Evolutionary conservation across 2,113 vertebrate species (phyloP).

Genomic region (Falco punctatus): DNA sequence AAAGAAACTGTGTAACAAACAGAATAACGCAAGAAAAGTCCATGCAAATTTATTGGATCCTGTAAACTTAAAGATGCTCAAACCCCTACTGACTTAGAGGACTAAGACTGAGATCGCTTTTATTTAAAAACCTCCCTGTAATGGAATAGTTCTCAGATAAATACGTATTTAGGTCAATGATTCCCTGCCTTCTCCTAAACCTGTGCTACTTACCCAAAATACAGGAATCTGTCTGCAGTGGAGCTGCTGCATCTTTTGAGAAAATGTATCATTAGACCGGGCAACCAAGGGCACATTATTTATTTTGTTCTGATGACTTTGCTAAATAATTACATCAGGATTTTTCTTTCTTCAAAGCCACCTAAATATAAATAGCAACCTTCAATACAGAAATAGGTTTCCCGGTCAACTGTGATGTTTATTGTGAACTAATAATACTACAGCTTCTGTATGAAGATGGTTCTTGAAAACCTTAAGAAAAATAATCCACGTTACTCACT

Average conservation of each 20-base stretch:
- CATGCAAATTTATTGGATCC: neutral
- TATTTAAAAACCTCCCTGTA: neutral
- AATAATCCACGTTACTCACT: rapidly evolving
- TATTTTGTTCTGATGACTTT: neutral
- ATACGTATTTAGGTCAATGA: neutral
- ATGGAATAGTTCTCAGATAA: neutral
- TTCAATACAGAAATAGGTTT: neutral
- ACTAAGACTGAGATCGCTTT: neutral
- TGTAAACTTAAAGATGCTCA: neutral
- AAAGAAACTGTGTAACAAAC: neutral
- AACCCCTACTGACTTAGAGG: neutral
- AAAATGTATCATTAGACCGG: neutral
- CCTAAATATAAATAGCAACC: neutral
- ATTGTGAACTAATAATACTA: neutral
- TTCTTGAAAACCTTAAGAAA: neutral
- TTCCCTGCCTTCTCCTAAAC: neutral
- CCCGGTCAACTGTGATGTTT: neutral
- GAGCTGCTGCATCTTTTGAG: neutral
- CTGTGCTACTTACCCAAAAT: neutral
- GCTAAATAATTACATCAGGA: neutral
- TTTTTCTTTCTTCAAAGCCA: neutral
- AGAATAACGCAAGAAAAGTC: neutral
- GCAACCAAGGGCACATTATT: neutral
- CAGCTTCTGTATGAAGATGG: neutral
- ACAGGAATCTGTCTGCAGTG: neutral